Base-by-base conservation (phyloP, 2,888 invertebrate genomes). In the Tipula unca region DNA sequence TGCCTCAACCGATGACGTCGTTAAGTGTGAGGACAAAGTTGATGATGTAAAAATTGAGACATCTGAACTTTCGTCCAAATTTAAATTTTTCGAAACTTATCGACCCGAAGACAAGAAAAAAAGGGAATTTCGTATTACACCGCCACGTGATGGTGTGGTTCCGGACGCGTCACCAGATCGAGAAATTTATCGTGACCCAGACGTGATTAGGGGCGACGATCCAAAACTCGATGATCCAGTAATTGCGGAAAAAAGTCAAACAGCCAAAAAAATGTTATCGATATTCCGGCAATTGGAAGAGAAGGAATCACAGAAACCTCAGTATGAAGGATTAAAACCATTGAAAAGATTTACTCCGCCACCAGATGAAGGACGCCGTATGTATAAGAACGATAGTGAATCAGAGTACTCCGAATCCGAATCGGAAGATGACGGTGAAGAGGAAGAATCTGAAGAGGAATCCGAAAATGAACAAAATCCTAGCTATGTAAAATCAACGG, bases 41-140 rank as follows among this genome's bases (percentile, higher is more conserved):
- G 96, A 96, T 86, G 96, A 97, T 88, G 93, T 96, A 29, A 93
- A 93, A 89, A 94, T 96, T 86, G 93, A 95, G 91, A 96, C 96
- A 0, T 94, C 95, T 0, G 96, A 97, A 90, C 94, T 97, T 88
- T 94, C 95, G 86, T 94, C 96, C 89, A 93, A 96, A 88, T 98
- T 97, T 93, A 95, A 96, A 91, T 97, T 97, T 93, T 97, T 97
- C 92, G 97, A 97, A 93, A 95, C 95, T 0, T 97, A 96, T 92
- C 93, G 93, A 89, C 95, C 96, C 85, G 94, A 95, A 88, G 93
- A 93, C 88, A 92, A 92, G 89, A 91, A 93, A 87, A 93, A 94
- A 88, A 95, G 94, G 90, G 93, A 94, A 90, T 97, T 97, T 92
- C 93, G 97, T 88, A 96, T 97, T 91, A 97, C 97, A 54, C 97